Conservation (phyloP, 2,113 vertebrate species). For the Mesembrinibis cayennensis region DNA sequence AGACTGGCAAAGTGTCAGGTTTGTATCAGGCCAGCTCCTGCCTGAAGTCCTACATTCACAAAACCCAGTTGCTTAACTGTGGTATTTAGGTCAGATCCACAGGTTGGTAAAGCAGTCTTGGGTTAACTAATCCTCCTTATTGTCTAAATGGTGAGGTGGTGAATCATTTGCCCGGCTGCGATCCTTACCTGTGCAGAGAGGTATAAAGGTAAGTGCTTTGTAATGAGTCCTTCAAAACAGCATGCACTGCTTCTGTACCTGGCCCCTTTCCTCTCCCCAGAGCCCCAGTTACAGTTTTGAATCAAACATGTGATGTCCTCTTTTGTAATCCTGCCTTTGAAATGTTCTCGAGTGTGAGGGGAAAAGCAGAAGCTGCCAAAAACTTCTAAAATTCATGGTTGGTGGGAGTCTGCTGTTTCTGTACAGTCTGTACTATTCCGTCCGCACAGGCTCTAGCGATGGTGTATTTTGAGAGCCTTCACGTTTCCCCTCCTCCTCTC, state of each 20-base stretch:
- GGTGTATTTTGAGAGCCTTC: neutral
- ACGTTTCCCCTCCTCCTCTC: neutral
- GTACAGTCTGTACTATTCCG: neutral
- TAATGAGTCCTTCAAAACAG: neutral
- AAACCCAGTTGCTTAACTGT: neutral
- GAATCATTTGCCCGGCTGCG: neutral
- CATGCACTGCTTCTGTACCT: neutral
- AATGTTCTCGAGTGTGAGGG: neutral
- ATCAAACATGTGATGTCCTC: neutral
- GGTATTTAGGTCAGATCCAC: conserved; percentile 34
- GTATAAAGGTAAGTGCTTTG: neutral
- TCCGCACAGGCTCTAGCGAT: neutral
- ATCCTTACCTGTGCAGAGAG: neutral
- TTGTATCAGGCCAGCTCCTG: neutral
- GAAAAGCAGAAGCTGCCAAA: neutral
- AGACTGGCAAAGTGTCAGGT: neutral
- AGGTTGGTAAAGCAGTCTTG: neutral
- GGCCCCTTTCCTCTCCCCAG: neutral
- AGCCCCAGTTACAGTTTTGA: neutral
- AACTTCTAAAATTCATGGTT: neutral
- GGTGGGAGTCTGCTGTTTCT: neutral
- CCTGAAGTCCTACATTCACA: neutral
- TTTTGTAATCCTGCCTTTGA: conserved; percentile 27
- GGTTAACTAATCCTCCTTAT: neutral
- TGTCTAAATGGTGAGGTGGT: neutral